Conservation (phyloP, 2,113 vertebrate species). For the Blennius ocellaris region DNA sequence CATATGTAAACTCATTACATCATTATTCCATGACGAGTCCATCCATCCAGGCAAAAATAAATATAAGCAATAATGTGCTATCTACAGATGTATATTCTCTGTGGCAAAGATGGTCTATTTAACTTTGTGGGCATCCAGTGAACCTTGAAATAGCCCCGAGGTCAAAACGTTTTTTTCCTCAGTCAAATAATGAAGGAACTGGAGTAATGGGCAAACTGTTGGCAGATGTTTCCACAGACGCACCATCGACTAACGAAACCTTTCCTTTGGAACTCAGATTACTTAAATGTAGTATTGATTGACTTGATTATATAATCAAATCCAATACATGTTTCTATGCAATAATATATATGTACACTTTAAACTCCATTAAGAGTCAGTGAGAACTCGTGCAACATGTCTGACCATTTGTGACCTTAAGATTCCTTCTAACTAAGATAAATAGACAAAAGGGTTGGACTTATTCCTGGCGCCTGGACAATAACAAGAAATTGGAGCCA, state of each 20-base stretch:
- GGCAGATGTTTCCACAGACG: constrained; percentile 55
- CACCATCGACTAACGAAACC: constrained; percentile 4
- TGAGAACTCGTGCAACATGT: constrained; percentile 3
- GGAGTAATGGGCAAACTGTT: constrained; percentile 44
- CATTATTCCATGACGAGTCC: constrained; percentile 47
- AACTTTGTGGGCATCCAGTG: constrained; percentile 51
- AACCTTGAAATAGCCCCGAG: constrained; percentile 57
- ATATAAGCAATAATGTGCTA: constrained; percentile 15
- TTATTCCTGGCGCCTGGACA: constrained; percentile 23
- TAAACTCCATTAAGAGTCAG: constrained; percentile 7
- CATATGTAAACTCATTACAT: constrained; percentile 54
- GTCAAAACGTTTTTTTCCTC: constrained; percentile 33
- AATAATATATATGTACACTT: neutral
- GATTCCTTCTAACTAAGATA: constrained; percentile 20
- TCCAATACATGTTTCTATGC: too few species aligned
- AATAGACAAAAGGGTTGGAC: constrained; percentile 28
- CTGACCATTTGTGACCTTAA: constrained; percentile 10
- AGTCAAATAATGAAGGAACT: constrained; percentile 45
- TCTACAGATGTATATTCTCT: constrained; percentile 19
- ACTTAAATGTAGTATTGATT: neutral
- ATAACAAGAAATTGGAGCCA: constrained; percentile 22
- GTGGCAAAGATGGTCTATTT: constrained; percentile 21
- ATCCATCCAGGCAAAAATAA: constrained; percentile 45
- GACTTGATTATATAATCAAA: too few species aligned
- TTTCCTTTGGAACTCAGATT: neutral